Conservation (phyloP, 2,888 invertebrate species). For the Athalia rosae region DNA sequence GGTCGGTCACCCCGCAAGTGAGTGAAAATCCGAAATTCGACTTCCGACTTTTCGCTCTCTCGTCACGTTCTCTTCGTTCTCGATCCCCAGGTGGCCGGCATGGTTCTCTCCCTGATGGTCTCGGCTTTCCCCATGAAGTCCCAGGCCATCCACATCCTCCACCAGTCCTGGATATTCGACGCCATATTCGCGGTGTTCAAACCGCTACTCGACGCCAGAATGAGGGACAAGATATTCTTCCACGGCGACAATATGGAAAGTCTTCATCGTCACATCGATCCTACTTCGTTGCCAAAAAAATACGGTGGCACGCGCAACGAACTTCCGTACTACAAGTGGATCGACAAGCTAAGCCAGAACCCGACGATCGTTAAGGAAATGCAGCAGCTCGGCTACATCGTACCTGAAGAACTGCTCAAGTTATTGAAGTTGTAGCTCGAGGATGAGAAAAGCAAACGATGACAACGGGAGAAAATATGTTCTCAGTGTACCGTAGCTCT, state of each 20-base stretch:
- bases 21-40: too few relatives aligned
- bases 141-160: slow-evolving; percentile 84
- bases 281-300: slow-evolving; percentile 82
- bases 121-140: slow-evolving; percentile 85
- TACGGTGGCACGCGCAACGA: slow-evolving; percentile 84
- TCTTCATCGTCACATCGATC: slow-evolving; percentile 83
- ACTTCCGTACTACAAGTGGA: slow-evolving; percentile 84
- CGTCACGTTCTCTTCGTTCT: slow-evolving; percentile 12
- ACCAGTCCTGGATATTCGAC: slow-evolving; percentile 89
- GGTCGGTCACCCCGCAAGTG: slow-evolving; percentile 82
- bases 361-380: slow-evolving; percentile 79
- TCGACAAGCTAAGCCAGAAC: slow-evolving; percentile 78
- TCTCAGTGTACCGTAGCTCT: too few relatives aligned
- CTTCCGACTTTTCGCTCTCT: too few relatives aligned
- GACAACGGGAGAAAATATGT: too few relatives aligned
- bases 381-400: slow-evolving; percentile 79
- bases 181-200: slow-evolving; percentile 86
- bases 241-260: slow-evolving; percentile 85
- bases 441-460: neutral
- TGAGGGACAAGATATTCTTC: slow-evolving; percentile 81
- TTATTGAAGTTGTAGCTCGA: slow-evolving; percentile 11
- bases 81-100: slow-evolving; percentile 66
- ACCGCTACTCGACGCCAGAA: slow-evolving; percentile 81
- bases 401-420: slow-evolving; percentile 67
- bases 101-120: slow-evolving; percentile 70